Conservation (phyloP, 2,113 vertebrate genomes). For the Corydoras sp. region DNA sequence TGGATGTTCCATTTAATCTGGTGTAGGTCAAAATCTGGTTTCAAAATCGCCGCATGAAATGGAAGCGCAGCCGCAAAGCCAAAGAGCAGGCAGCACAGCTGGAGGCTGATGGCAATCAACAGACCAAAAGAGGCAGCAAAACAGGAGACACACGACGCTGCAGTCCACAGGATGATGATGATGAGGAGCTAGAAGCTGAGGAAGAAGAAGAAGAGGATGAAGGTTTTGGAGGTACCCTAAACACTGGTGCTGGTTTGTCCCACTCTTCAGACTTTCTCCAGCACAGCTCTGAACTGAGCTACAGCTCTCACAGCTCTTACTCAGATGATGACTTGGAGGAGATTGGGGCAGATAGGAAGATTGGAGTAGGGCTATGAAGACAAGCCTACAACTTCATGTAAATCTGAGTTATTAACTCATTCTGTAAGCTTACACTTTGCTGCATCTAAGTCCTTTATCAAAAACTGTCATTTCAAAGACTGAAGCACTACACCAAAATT, state of each 20-base stretch:
- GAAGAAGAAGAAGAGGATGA: conserved; percentile 47
- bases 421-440: conserved; percentile 23
- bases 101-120: conserved; percentile 41
- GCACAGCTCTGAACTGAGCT: conserved; percentile 45
- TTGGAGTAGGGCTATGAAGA: conserved; percentile 55
- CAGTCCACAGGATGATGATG: conserved; percentile 45
- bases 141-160: conserved; percentile 51
- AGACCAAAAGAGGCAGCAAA: conserved; percentile 32
- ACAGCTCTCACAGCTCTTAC: conserved; percentile 63
- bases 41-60: conserved; percentile 79
- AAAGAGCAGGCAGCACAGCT: conserved; percentile 61
- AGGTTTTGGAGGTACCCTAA: conserved; percentile 33
- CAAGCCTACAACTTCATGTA: background rate
- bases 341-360: conserved; percentile 55
- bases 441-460: conserved; percentile 21
- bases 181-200: conserved; percentile 48
- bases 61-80: conserved; percentile 73
- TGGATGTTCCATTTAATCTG: background rate
- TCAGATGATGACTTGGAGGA: conserved; percentile 62
- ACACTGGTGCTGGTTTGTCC: conserved; percentile 37
- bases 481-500: conserved; percentile 23
- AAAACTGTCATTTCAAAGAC: conserved; percentile 24
- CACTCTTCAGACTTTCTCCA: conserved; percentile 50
- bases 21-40: conserved; percentile 78
- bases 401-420: conserved; percentile 9